A percentile compares a stretch with the other conserved stretches of the same genome.
These are phyloP conservation scores for Orchestia grillus DNA, from an alignment of 1,140 invertebrate species.

Conservation along the genomic window DNA sequence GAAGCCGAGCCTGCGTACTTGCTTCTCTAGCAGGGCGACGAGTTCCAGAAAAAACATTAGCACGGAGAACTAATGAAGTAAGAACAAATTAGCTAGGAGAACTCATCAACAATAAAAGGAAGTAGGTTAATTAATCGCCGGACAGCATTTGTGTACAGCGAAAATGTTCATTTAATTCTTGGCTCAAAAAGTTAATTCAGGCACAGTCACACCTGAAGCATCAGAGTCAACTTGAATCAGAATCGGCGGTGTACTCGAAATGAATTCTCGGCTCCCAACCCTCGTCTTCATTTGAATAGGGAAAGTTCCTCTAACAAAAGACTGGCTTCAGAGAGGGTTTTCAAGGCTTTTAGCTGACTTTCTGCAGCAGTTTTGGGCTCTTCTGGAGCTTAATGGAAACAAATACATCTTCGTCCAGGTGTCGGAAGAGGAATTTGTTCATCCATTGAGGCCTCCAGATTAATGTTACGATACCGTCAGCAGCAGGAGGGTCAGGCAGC, in stretches of 20 bases:
- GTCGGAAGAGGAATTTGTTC: constrained; percentile 44
- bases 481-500: constrained; percentile 9
- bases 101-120: too few relatives aligned
- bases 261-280: background rate
- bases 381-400: constrained; percentile 25
- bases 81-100: too few relatives aligned
- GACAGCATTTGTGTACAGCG: too few relatives aligned
- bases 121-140: too few relatives aligned
- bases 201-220: too few relatives aligned
- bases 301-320: background rate
- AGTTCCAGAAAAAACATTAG: too few relatives aligned
- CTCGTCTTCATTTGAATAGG: constrained; percentile 22
- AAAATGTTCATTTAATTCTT: too few relatives aligned
- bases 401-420: constrained; percentile 48
- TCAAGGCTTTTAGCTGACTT: constrained; percentile 32
- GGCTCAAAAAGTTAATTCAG: too few relatives aligned
- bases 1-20: too few relatives aligned
- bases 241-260: background rate
- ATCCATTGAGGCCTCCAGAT: constrained; percentile 38
- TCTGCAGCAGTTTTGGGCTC: background rate
- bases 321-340: background rate
- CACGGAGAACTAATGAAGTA: too few relatives aligned
- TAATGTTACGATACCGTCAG: constrained; percentile 47
- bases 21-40: too few relatives aligned
- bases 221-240: too few relatives aligned